These are phyloP conservation scores for Epizoanthus stellaris DNA, from an alignment of 92 coral and sea anemone species.

Conservation along the genomic window DNA sequence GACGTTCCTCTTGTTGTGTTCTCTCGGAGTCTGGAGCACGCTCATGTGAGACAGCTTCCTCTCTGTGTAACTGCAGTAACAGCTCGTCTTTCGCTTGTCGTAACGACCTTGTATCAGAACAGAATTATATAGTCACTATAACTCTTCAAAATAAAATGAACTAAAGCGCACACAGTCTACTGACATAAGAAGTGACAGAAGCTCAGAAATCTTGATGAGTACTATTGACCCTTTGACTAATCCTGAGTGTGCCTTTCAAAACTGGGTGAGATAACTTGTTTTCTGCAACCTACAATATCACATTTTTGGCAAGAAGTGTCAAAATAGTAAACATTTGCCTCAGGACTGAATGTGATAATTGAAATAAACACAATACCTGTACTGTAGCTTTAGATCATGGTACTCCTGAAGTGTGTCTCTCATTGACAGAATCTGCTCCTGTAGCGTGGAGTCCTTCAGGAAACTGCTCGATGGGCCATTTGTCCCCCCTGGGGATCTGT, in stretches of 20 bases:
- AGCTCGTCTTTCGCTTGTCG: slow-evolving; percentile 20
- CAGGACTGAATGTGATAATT: neutral
- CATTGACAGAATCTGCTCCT: slow-evolving; percentile 67
- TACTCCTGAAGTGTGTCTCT: slow-evolving; percentile 73
- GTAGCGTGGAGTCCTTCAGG: slow-evolving; percentile 48
- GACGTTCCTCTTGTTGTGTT: slow-evolving; percentile 12
- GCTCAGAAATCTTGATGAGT: too few species aligned
- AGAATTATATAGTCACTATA: neutral
- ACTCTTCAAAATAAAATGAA: too few species aligned
- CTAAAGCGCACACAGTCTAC: too few species aligned
- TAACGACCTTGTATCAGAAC: slow-evolving; percentile 6
- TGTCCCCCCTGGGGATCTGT: neutral
- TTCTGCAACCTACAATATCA: too few species aligned
- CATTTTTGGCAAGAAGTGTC: too few species aligned
- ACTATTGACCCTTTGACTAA: too few species aligned
- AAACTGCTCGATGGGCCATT: slow-evolving; percentile 14
- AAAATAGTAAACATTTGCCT: too few species aligned
- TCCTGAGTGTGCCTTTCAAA: too few species aligned
- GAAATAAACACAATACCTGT: slow-evolving; percentile 51
- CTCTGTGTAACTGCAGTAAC: neutral
- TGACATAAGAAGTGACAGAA: too few species aligned
- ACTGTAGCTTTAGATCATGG: slow-evolving; percentile 69
- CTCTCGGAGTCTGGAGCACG: neutral
- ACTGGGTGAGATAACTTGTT: too few species aligned
- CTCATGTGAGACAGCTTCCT: neutral